Percentiles rank a stretch among this genome's conserved stretches.
Conservation (phyloP, 2,888 invertebrate species). For the Acrobasis repandana region DNA sequence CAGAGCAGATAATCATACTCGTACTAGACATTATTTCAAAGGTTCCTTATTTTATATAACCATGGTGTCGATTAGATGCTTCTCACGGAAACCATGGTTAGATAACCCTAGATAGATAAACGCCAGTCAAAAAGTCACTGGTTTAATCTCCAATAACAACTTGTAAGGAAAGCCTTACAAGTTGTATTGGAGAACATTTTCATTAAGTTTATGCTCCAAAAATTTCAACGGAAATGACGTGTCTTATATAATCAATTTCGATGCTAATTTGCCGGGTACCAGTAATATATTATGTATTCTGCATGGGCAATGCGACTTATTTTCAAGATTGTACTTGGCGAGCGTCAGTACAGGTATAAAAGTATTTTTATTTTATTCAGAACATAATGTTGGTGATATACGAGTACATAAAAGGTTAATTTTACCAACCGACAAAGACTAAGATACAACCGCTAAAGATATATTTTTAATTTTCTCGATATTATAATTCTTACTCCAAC, state of each 20-base stretch:
- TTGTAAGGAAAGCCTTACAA: no score
- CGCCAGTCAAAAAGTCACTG: no score
- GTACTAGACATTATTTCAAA: no score
- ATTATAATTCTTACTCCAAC: no score
- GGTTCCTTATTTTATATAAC: no score
- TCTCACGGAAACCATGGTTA: no score
- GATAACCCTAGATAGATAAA: no score
- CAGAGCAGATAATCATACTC: no score
- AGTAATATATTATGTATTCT: constrained; percentile 20
- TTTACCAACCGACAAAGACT: background rate
- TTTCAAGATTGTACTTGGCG: background rate
- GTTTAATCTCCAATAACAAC: no score
- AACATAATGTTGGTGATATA: background rate
- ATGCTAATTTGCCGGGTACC: constrained; percentile 19
- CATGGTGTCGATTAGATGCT: no score
- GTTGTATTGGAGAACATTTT: background rate
- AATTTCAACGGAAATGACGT: constrained; percentile 14
- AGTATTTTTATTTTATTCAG: background rate
- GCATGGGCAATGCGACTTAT: constrained; percentile 6
- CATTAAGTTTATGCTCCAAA: background rate
- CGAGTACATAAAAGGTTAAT: background rate
- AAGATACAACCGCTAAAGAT: background rate
- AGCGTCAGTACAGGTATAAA: background rate
- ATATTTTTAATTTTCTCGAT: no score
- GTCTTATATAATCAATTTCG: constrained; percentile 13